Percentiles rank a stretch among this genome's conserved stretches.
These are phyloP conservation scores for Halichoeres trimaculatus DNA, from an alignment of 2,113 vertebrate genomes.

Conservation along the genomic window DNA sequence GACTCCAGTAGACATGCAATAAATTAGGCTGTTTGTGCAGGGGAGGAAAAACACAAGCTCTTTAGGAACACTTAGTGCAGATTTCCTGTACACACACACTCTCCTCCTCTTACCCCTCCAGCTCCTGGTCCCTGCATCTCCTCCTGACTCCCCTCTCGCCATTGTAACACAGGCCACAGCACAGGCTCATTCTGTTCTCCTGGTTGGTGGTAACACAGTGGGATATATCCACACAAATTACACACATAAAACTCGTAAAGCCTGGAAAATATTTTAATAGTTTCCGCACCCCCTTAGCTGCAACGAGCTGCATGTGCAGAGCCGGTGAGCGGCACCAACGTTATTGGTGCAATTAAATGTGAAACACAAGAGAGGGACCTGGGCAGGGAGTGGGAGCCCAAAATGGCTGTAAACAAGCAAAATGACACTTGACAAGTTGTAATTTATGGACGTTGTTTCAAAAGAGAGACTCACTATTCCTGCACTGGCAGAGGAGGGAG, in stretches of 20 bases:
- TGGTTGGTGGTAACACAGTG: constrained; percentile 82
- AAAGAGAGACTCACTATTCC: constrained; percentile 77
- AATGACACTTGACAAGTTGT: constrained; percentile 87
- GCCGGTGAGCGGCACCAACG: constrained; percentile 69
- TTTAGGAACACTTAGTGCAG: constrained; percentile 78
- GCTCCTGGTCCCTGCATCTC: constrained; percentile 45
- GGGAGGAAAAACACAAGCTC: constrained; percentile 73
- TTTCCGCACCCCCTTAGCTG: constrained; percentile 79
- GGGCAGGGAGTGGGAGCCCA: constrained; percentile 71
- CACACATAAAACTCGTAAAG: constrained; percentile 81
- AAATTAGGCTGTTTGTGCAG: constrained; percentile 82
- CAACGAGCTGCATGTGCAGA: constrained; percentile 76
- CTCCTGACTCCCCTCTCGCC: constrained; percentile 54
- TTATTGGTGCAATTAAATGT: constrained; percentile 85
- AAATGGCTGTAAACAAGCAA: constrained; percentile 86
- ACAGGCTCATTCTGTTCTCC: constrained; percentile 77
- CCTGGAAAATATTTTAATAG: constrained; percentile 85
- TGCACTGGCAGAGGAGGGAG: constrained; percentile 70
- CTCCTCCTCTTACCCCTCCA: constrained; percentile 38
- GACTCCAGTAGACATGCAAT: constrained; percentile 83
- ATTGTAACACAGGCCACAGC: constrained; percentile 66
- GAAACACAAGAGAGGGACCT: constrained; percentile 79
- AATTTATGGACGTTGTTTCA: constrained; percentile 83
- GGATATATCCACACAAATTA: constrained; percentile 84
- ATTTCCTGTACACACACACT: constrained; percentile 72